Evolutionary conservation across 2,797 vertebrate species (phyloP), one percentile per base, ranked within the genome.

Genomic region (Anas capensis): DNA sequence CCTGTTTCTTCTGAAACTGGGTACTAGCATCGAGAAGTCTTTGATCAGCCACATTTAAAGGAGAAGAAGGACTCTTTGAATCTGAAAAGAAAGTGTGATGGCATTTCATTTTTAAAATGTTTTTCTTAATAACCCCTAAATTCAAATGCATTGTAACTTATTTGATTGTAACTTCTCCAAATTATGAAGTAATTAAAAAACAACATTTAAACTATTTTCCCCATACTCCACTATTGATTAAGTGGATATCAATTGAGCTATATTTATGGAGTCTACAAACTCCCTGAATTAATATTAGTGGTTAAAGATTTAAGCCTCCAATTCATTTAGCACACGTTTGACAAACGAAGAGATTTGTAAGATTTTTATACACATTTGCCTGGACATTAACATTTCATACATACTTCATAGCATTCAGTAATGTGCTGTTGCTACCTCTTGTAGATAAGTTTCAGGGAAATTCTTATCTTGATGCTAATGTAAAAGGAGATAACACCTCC

Each of bases 1-100:
- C 98, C 97, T 99, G 99, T 80, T 99, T 99, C 97, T 98, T 99
- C 98, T 99, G 99, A 95, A 99, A 99, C 95, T 99, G 99, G 89
- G 98, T 98, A 91, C 99, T 99, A 93, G 98, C 98, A 93, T 99
- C 98, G 91, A 99, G 97, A 73, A 99, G 98, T 48, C 98, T 99
- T 97, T 99, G 99, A 96, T 99, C 99, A 10, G 97, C 97, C 91
- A 98, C 34, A 33, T 98, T 99, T 93, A 99, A 98, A 86, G 98
- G 98, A 58, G 97, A 94, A 56, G 96, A 90, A 20, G 94, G 96
- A 51, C 97, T 98, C 97, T 99, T 99, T 36, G 97, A 97, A 31
- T 98, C 99, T 99, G 95, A 54, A 48, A 86, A 75, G 46, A 58
- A 83, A 13, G 13, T 2, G 46, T 0, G 2, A 27, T 16, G 11